phyloP scores from a whole-genome alignment of 2,113 vertebrate genomes.

The Triplophysa rosa region DNA sequence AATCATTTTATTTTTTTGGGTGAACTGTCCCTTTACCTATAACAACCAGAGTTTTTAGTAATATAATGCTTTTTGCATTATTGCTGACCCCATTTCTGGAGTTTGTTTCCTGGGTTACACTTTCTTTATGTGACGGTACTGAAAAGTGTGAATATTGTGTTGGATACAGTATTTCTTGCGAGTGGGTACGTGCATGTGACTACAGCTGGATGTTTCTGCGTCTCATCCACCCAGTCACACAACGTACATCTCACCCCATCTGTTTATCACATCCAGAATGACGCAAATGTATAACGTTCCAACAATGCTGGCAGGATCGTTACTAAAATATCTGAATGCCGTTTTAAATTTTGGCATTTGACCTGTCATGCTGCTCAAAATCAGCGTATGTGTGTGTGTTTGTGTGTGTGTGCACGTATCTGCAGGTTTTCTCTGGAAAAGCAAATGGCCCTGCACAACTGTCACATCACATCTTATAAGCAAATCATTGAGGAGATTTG shows the following conservation, averaged over 20 bases:
- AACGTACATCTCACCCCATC: slow-evolving; percentile 13
- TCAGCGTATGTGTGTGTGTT: background rate
- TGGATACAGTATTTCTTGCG: no score
- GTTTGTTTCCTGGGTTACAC: background rate
- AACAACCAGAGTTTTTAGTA: background rate
- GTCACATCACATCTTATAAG: slow-evolving; percentile 13
- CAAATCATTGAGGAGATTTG: slow-evolving; percentile 8
- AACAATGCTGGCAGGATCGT: background rate
- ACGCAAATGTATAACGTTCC: background rate
- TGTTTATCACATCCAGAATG: slow-evolving; percentile 25
- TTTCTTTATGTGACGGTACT: background rate
- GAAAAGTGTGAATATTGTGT: background rate
- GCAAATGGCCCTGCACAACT: slow-evolving; percentile 8
- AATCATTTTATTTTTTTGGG: background rate
- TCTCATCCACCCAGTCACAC: slow-evolving; percentile 3
- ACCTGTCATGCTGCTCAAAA: background rate
- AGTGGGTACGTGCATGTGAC: background rate
- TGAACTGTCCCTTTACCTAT: background rate
- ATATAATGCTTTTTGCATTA: background rate
- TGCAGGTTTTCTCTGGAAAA: background rate
- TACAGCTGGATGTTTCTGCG: background rate
- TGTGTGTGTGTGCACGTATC: background rate
- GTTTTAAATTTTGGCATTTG: background rate
- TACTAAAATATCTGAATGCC: background rate
- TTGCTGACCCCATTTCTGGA: background rate